Evolutionary conservation across 2,888 invertebrate genomes (phyloP).

Genomic region (Odontothrips loti): DNA sequence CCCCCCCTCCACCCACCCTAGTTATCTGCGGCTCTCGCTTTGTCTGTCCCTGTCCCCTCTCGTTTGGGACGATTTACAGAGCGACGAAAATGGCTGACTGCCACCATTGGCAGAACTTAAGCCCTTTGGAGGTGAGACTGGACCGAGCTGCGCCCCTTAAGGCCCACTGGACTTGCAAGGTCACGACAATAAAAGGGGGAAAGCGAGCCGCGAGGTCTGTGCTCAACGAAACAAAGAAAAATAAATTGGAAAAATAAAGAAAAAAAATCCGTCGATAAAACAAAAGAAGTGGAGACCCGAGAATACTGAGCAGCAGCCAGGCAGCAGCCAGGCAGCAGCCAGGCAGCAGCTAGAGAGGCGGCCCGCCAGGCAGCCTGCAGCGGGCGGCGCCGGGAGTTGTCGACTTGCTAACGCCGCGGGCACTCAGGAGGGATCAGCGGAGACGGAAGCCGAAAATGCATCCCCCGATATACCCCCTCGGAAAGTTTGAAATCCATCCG

Average conservation of each 20-base stretch:
- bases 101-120: not conserved
- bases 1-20: too few species aligned
- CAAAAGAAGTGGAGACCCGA: too few species aligned
- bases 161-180: too few species aligned
- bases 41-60: not conserved
- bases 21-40: not conserved
- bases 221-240: too few species aligned
- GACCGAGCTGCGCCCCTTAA: not conserved
- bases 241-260: too few species aligned
- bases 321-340: too few species aligned
- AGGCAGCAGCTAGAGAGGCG: not conserved
- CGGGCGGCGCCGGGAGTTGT: not conserved
- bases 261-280: too few species aligned
- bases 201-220: not conserved
- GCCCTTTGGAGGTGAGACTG: too few species aligned
- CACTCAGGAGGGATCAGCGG: slow-evolving; percentile 1
- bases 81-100: not conserved
- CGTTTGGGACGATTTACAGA: not conserved
- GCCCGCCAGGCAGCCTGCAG: not conserved
- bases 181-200: too few species aligned
- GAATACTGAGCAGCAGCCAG: not conserved
- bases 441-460: slow-evolving; percentile 4
- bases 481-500: not conserved
- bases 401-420: not conserved
- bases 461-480: not conserved